phyloP scores from a whole-genome alignment of 2,888 invertebrate species.

The Sipunculus nudus region DNA sequence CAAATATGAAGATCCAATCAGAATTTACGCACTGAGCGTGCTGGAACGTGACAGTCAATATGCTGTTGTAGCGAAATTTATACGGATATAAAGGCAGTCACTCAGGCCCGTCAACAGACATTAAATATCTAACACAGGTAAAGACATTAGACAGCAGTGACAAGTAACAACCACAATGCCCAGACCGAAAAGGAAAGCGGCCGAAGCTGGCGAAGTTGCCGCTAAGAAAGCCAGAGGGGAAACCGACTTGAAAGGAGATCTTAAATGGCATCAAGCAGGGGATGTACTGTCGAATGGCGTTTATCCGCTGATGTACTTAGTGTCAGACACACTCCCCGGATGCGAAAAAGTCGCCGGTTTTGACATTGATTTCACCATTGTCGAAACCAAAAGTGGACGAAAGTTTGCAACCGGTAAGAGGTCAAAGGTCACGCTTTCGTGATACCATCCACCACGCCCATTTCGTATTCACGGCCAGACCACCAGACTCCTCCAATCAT shows the following conservation, averaged over 20 bases:
- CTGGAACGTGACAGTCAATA: too few relatives aligned
- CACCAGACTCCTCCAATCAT: too few relatives aligned
- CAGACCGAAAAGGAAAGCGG: conserved; percentile 76
- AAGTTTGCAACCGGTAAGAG: conserved; percentile 58
- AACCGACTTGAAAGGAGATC: conserved; percentile 48
- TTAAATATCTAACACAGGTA: too few relatives aligned
- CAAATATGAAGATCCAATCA: too few relatives aligned
- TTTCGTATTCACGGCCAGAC: not conserved
- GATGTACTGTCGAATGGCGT: conserved; percentile 43
- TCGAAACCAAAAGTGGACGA: conserved; percentile 56
- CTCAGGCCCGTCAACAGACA: too few relatives aligned
- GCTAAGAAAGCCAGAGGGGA: conserved; percentile 57
- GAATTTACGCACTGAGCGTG: too few relatives aligned
- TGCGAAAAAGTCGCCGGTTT: conserved; percentile 56
- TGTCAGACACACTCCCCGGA: conserved; percentile 48
- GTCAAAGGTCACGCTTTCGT: too few relatives aligned
- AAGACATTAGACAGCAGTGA: too few relatives aligned
- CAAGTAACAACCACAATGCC: too few relatives aligned
- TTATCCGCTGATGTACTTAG: conserved; percentile 48
- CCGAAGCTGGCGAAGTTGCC: conserved; percentile 42
- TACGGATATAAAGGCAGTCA: too few relatives aligned
- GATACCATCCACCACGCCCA: not conserved
- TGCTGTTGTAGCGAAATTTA: too few relatives aligned
- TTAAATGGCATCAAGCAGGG: conserved; percentile 52
- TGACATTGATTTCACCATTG: conserved; percentile 62